Evolutionary conservation across 1,140 invertebrate genomes (phyloP).

Genomic region (Macrosteles quadrilineatus): DNA sequence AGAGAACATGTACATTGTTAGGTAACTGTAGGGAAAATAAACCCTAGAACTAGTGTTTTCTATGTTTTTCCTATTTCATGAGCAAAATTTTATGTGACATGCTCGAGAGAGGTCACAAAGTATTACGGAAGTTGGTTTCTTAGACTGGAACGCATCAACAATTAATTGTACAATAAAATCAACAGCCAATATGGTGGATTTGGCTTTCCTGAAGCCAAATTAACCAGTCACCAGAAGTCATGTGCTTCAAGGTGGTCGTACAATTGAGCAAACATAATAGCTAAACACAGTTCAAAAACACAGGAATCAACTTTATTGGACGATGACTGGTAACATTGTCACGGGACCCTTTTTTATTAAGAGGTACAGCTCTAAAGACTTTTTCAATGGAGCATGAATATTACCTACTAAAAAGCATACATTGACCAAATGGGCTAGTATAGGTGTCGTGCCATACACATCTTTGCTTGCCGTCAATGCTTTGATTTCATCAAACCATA

Average conservation of each 20-base stretch:
- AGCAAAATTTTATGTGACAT: too few relatives aligned
- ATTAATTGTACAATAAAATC: background rate
- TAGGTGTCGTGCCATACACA: conserved; percentile 3
- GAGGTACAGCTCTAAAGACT: background rate
- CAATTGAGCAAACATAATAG: too few relatives aligned
- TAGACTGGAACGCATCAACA: background rate
- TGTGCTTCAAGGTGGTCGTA: background rate
- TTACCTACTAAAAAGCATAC: background rate
- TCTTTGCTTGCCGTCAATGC: conserved; percentile 3
- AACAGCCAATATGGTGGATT: background rate
- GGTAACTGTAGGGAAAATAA: too few relatives aligned
- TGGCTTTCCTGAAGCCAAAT: conserved; percentile 7
- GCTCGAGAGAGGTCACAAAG: too few relatives aligned
- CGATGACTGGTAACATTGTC: conserved; percentile 16
- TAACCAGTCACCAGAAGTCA: conserved; percentile 1
- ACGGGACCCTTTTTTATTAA: conserved; percentile 1
- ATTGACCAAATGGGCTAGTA: conserved; percentile 9
- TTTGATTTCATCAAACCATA: conserved; percentile 4
- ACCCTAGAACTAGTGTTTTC: too few relatives aligned
- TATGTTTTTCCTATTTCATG: too few relatives aligned
- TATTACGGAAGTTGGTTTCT: too few relatives aligned
- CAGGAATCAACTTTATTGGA: background rate
- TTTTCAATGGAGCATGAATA: background rate
- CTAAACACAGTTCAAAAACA: background rate
- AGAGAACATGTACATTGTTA: too few relatives aligned